Base-by-base conservation (phyloP, 2,888 invertebrate genomes). In the Tiphia femorata region DNA sequence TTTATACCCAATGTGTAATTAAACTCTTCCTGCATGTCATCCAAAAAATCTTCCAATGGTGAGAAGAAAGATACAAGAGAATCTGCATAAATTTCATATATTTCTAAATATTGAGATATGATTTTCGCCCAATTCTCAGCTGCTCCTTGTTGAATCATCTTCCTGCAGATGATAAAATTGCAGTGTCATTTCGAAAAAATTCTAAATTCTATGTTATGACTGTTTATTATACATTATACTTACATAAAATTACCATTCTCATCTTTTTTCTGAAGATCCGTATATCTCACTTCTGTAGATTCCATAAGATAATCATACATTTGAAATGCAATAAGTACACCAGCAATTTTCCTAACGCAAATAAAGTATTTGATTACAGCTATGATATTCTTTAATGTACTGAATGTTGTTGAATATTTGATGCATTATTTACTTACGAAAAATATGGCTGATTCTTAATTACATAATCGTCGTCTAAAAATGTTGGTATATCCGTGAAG, bases 381-480 rank as follows among this genome's bases (percentile, higher is more conserved):
- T n/a, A n/a, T n/a, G n/a, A n/a, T n/a, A n/a, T n/a, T n/a, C n/a
- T n/a, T n/a, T 48, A 37, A n/a, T 48, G 16, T 27, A 10, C 16
- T 38, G 7, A 38, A 17, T 30, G n/a, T 20, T 17, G 41, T 30
- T 27, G 6, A 42, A 8, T 52, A 35, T 16, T 8, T 7, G 12
- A 33, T 23, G 19, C 38, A 40, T 33, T 35, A 19, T 48, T 52
- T 7, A 78, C 80, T 78, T 57, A 81, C 80, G 80, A 60, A 3
- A 80, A 71, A 61, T 81, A 80, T 21, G 81, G 81, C 49, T 67
- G 76, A 47, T 81, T 81, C 51, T 62, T 72, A 2, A 70, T 67
- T 33, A 81, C 78, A 23, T 77, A 56, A 23, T 72, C 70, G 37
- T 81, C 81, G 23, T 68, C 70, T 48, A 81, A 55, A 44, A 78